Percentiles rank a stretch among this genome's conserved stretches.
These are phyloP conservation scores for Xenopus petersii DNA, from an alignment of 2,797 vertebrate species.

Conservation along the genomic window DNA sequence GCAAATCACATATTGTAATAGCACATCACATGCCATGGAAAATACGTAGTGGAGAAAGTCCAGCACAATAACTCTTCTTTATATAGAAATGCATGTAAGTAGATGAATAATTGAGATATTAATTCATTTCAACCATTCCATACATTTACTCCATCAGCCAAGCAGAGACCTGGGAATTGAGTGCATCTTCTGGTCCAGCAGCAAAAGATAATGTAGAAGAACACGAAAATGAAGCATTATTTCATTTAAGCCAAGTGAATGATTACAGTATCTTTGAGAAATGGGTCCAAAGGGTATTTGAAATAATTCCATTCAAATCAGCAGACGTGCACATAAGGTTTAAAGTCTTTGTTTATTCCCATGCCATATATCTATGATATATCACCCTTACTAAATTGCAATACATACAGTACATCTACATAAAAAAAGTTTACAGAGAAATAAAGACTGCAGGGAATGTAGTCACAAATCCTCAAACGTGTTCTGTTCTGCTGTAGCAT, in stretches of 20 bases:
- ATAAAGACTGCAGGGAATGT: no score
- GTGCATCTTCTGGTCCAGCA: constrained; percentile 32
- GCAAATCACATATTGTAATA: constrained; percentile 16
- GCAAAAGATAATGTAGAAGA: constrained; percentile 41
- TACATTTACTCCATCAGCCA: constrained; percentile 41
- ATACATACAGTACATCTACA: no score
- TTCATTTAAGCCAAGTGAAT: constrained; percentile 28
- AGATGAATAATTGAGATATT: constrained; percentile 38
- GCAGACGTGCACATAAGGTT: constrained; percentile 42
- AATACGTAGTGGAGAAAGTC: constrained; percentile 10
- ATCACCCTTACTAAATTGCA: not conserved
- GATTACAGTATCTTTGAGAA: constrained; percentile 14
- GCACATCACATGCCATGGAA: constrained; percentile 23
- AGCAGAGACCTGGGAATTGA: constrained; percentile 39
- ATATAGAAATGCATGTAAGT: constrained; percentile 16
- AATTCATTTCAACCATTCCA: constrained; percentile 40
- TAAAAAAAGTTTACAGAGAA: no score
- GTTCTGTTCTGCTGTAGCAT: no score
- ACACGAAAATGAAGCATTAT: constrained; percentile 4
- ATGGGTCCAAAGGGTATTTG: constrained; percentile 2
- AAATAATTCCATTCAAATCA: constrained; percentile 1
- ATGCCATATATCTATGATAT: not conserved
- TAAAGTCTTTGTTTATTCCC: constrained; percentile 18
- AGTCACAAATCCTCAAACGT: no score
- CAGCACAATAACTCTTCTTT: constrained; percentile 20